These are phyloP conservation scores for Raillietiella orientalis DNA, from an alignment of 2,888 invertebrate species.

Conservation along the genomic window DNA sequence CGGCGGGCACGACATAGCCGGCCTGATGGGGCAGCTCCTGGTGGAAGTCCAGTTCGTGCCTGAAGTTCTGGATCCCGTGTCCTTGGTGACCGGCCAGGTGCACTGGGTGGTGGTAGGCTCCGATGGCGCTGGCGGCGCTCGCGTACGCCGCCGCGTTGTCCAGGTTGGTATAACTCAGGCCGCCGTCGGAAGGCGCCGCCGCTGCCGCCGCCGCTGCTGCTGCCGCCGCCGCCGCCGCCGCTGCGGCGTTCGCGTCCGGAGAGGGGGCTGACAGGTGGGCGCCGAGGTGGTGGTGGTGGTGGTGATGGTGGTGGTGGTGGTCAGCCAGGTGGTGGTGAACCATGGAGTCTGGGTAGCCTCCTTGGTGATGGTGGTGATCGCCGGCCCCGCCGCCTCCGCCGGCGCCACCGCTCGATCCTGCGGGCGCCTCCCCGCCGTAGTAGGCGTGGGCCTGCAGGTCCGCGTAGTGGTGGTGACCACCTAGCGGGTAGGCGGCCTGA, in stretches of 20 bases:
- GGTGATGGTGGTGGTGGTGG: slow-evolving; percentile 6
- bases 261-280: slow-evolving; percentile 8
- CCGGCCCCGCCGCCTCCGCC: no score
- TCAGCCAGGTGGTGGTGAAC: slow-evolving; percentile 8
- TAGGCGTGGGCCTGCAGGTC: slow-evolving; percentile 10
- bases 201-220: slow-evolving; percentile 8
- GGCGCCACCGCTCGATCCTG: no score
- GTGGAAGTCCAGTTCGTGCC: slow-evolving; percentile 6
- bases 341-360: slow-evolving; percentile 13
- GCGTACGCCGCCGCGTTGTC: no score
- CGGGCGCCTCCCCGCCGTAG: slow-evolving; percentile 6
- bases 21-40: slow-evolving; percentile 9
- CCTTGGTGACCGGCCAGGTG: slow-evolving; percentile 6
- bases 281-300: slow-evolving; percentile 6
- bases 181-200: slow-evolving; percentile 37
- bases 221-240: slow-evolving; percentile 7
- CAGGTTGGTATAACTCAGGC: slow-evolving; percentile 59
- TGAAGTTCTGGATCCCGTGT: slow-evolving; percentile 6
- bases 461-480: slow-evolving; percentile 17
- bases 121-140: background rate
- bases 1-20: slow-evolving; percentile 5
- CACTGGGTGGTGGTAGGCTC: slow-evolving; percentile 8
- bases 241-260: slow-evolving; percentile 4
- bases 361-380: slow-evolving; percentile 12
- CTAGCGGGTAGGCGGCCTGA: background rate